These are phyloP conservation scores for Cheirogaleus major DNA, from an alignment of 2,797 vertebrate genomes.

Conservation along the genomic window DNA sequence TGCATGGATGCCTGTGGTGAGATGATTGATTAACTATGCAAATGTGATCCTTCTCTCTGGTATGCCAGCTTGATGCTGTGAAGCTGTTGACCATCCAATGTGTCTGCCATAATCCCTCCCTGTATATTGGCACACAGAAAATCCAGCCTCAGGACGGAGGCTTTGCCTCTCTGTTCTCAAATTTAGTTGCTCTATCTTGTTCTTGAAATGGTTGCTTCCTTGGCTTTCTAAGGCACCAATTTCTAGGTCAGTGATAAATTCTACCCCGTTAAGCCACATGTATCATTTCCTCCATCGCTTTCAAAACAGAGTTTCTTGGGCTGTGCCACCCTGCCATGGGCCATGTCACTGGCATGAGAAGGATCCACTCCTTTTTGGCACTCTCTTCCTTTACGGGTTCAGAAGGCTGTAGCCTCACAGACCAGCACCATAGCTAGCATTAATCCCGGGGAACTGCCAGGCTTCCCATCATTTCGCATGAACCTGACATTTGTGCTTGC, in stretches of 20 bases:
- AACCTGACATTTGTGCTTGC: constrained; percentile 5
- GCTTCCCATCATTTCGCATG: neutral
- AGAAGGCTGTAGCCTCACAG: neutral
- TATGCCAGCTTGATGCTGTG: neutral
- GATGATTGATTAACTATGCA: neutral
- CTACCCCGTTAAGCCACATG: constrained; percentile 5
- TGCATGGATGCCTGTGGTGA: neutral
- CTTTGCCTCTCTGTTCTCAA: neutral
- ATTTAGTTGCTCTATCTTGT: constrained; percentile 43
- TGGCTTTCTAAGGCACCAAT: neutral
- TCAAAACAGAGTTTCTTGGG: constrained; percentile 43
- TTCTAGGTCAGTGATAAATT: constrained; percentile 67
- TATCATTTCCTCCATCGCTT: constrained; percentile 61
- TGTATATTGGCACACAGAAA: neutral
- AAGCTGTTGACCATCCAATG: neutral
- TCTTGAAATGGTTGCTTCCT: constrained; percentile 52
- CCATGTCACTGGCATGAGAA: neutral
- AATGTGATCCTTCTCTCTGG: neutral
- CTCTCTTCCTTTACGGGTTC: constrained; percentile 8
- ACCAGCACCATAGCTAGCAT: neutral
- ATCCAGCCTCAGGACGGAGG: neutral
- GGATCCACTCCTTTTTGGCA: neutral
- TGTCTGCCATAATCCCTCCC: neutral
- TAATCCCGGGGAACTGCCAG: constrained; percentile 15
- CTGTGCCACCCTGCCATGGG: neutral